Base-by-base conservation (phyloP, 1,140 invertebrate species). In the Piezodorus guildinii region DNA sequence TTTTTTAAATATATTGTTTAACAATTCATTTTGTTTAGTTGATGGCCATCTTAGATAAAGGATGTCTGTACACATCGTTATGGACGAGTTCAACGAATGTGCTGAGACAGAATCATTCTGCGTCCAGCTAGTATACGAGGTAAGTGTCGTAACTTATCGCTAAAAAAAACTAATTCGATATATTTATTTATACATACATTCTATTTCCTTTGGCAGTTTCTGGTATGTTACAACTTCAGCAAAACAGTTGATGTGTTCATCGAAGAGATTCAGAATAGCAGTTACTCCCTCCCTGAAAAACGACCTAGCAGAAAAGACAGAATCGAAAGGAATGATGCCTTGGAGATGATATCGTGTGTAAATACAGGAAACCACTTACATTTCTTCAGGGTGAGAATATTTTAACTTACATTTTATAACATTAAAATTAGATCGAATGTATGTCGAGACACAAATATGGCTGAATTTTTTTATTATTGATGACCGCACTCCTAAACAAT, bases 151-250 rank as follows among this genome's bases (percentile, higher is more conserved):
- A 21, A 6, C 21, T 49, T 19, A 6, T n/a, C n/a, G 45, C 21
- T 21, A 49, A 14, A 14, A n/a, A n/a, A 49, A n/a, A 49, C 16
- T n/a, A 49, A 49, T 49, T 49, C 17, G 45, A 15, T n/a, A 46
- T 46, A n/a, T 49, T n/a, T 6, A 19, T 19, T 17, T 49, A 19
- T 49, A 46, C 6, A 17, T 49, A 5, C 12, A 19, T 49, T 49
- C 6, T 49, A 25, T 54, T 64, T 64, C 4, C n/a, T n/a, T n/a
- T n/a, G n/a, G n/a, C 60, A 66, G 65, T 66, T 66, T 43, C 49
- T 66, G 21, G 43, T 63, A 10, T 66, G 58, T 60, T 54, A 66
- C 30, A 61, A 62, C 16, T 63, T 66, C 23, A 63, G 44, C 19
- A 60, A 63, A 39, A 62, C 65, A 9, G n/a, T 63, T 10, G 44